Base-by-base conservation (phyloP, 2,888 invertebrate genomes). In the Stramonita haemastoma region DNA sequence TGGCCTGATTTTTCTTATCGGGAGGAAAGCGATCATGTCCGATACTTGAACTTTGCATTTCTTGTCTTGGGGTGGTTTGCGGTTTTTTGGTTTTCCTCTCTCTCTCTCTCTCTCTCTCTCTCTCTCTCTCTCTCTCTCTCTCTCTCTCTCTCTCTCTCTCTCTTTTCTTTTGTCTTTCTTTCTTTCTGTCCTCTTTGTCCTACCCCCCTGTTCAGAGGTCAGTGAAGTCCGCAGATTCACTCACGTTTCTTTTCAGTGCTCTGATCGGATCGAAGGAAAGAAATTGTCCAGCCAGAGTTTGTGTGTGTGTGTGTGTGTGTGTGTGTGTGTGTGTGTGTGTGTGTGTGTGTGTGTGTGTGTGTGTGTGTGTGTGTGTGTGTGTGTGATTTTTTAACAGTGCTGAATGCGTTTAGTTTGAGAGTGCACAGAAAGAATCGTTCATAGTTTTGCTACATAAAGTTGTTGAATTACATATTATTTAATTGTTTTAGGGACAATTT, bases 361-460 rank as follows among this genome's bases (percentile, higher is more conserved):
- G 46, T 84, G 84, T 84, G 56, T 84, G 56, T 29, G 77, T 79
- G 77, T 79, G 77, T 79, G 77, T 79, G 77, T 79, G 79, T 79
- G 79, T 34, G 2, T 79, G 34, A 17, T 79, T 4, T 79, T 29
- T 34, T 34, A 11, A 32, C n/a, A 46, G 46, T 46, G 46, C 46
- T 46, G 46, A 46, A 8, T 46, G 46, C 46, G 46, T 46, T 46
- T 46, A 46, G 77, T n/a, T 4, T n/a, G 11, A 29, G 77, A 26
- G 8, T 46, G 46, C 46, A 46, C 46, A 5, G 2, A 46, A 46
- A 46, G 46, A 8, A 46, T 8, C 8, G 46, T 46, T 46, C 46
- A 46, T 46, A 46, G 46, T 46, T 46, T 46, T 8, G 46, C 46
- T 46, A 8, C 46, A 46, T 8, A 46, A 46, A 46, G 8, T 5